A percentile compares a stretch with the other conserved stretches of the same genome.
Evolutionary conservation across 2,888 invertebrate species (phyloP).

Genomic region (Drosophila prolongata): DNA sequence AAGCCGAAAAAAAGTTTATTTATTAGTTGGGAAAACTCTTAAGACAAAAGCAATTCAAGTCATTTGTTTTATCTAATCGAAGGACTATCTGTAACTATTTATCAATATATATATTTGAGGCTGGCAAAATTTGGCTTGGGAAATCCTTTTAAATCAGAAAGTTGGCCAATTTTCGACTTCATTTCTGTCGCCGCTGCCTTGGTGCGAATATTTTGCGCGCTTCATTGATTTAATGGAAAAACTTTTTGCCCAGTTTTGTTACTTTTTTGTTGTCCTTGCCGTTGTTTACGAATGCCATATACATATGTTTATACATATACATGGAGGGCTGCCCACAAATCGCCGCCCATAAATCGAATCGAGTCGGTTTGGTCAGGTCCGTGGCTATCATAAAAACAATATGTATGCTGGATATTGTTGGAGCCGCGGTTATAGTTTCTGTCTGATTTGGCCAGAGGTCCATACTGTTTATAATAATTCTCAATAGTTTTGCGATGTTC

Average conservation of each 20-base stretch:
- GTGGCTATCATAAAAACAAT: constrained; percentile 42
- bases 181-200: constrained; percentile 46
- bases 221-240: constrained; percentile 81
- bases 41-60: constrained; percentile 10
- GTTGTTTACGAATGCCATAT: constrained; percentile 10
- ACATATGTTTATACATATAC: not conserved
- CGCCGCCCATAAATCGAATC: constrained; percentile 62
- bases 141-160: constrained; percentile 38
- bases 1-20: no score
- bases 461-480: constrained; percentile 70
- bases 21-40: constrained; percentile 1
- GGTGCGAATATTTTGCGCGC: constrained; percentile 73
- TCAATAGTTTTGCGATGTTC: constrained; percentile 65
- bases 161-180: constrained; percentile 48
- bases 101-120: constrained; percentile 9
- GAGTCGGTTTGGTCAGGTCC: constrained; percentile 32
- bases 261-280: constrained; percentile 11
- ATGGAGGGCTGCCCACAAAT: constrained; percentile 44
- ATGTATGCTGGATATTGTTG: constrained; percentile 12
- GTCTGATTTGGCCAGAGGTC: constrained; percentile 44
- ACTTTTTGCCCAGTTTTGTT: constrained; percentile 57
- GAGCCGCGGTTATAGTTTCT: not conserved
- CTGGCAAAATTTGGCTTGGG: not conserved
- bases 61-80: constrained; percentile 19
- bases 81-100: constrained; percentile 1